phyloP scores from a whole-genome alignment of 2,888 invertebrate genomes.

The Drosophila rubida region DNA sequence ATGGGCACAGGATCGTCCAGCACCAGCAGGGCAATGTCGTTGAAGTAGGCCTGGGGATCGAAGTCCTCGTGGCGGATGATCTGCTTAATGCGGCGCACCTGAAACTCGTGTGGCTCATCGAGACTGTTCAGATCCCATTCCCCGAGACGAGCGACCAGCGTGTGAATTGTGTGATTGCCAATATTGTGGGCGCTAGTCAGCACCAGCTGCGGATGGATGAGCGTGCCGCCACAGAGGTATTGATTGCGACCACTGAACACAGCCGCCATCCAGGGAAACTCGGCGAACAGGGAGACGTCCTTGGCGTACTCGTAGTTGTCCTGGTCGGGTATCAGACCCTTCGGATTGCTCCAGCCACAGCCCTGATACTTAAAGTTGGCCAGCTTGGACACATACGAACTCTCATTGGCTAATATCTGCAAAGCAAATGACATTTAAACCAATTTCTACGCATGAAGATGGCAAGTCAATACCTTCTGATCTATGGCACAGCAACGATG shows the following conservation, averaged over 20 bases:
- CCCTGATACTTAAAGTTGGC: conserved; percentile 69
- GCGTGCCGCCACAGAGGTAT: conserved; percentile 92
- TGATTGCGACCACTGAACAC: conserved; percentile 76
- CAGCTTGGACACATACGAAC: conserved; percentile 39
- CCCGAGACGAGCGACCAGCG: conserved; percentile 87
- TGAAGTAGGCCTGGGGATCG: conserved; percentile 88
- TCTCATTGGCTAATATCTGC: conserved; percentile 40
- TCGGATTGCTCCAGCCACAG: conserved; percentile 90
- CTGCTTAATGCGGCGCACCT: conserved; percentile 87
- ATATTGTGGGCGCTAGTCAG: conserved; percentile 92
- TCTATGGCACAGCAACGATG: conserved; percentile 57
- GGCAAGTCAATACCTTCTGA: conserved; percentile 41
- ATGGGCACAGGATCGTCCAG: conserved; percentile 87
- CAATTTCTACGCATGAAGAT: background rate
- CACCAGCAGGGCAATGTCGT: conserved; percentile 90
- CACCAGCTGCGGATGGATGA: conserved; percentile 90
- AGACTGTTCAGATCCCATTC: conserved; percentile 92
- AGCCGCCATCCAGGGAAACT: conserved; percentile 94
- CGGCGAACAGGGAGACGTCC: conserved; percentile 90
- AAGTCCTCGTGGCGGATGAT: conserved; percentile 85
- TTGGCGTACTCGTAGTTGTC: conserved; percentile 85
- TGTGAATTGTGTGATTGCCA: conserved; percentile 52
- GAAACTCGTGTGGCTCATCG: conserved; percentile 88
- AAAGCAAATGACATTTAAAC: no score
- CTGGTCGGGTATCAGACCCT: conserved; percentile 90